These are phyloP conservation scores for Listronotus oregonensis DNA, from an alignment of 1,140 invertebrate species.

Conservation along the genomic window DNA sequence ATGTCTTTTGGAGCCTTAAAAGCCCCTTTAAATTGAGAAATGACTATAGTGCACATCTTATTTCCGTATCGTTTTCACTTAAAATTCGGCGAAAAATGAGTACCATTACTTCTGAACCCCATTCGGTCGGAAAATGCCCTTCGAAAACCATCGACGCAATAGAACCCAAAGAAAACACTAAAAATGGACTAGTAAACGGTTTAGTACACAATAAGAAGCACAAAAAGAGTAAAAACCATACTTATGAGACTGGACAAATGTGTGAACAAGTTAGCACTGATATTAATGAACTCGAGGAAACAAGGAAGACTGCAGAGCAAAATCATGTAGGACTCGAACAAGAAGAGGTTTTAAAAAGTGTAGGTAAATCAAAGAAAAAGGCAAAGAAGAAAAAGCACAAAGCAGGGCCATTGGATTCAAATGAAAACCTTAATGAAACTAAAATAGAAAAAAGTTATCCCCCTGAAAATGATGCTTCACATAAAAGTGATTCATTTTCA, in stretches of 20 bases:
- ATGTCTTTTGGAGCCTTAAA: conserved; percentile 20
- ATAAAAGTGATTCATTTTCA: conserved; percentile 9
- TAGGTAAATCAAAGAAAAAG: conserved; percentile 39
- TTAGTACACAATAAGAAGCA: conserved; percentile 28
- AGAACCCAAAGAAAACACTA: conserved; percentile 35
- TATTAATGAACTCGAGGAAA: conserved; percentile 7
- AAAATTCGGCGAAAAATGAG: conserved; percentile 27
- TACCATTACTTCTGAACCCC: conserved; percentile 21
- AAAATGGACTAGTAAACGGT: conserved; percentile 48
- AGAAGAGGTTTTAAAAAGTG: conserved; percentile 30
- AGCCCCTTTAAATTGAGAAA: conserved; percentile 17
- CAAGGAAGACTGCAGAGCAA: background rate
- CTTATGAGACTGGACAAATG: conserved; percentile 9
- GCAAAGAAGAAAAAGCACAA: conserved; percentile 39
- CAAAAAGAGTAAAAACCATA: conserved; percentile 26
- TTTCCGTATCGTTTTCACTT: conserved; percentile 12
- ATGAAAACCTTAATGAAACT: conserved; percentile 32
- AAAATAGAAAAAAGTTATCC: conserved; percentile 22
- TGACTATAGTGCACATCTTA: conserved; percentile 7
- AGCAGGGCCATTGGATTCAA: conserved; percentile 36
- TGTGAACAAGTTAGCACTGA: conserved; percentile 20
- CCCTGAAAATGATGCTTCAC: conserved; percentile 3
- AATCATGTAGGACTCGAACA: conserved; percentile 5
- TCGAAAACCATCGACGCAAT: conserved; percentile 21
- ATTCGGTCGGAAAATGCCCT: conserved; percentile 24